These are phyloP conservation scores for zebrafish (Danio rerio) DNA, from an alignment of 2,113 vertebrate genomes.

Conservation along the genomic window GRCz12tu NC_133184.1:46524001-46524500, in stretches of 20 bases:
- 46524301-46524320: slow-evolving; percentile 19
- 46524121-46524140: slow-evolving; percentile 8
- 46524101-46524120: slow-evolving; percentile 1
- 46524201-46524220: slow-evolving; percentile 33
- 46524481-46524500: slow-evolving; percentile 14
- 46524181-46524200: slow-evolving; percentile 22
- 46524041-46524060: not conserved
- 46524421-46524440: slow-evolving; percentile 10
- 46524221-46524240: slow-evolving; percentile 21
- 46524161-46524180: not conserved
- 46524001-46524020: not conserved
- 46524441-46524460: slow-evolving; percentile 27
- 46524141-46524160: not conserved
- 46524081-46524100: slow-evolving; percentile 3
- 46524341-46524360: slow-evolving; percentile 35
- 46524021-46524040: slow-evolving; percentile 5
- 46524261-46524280: slow-evolving; percentile 33
- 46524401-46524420: slow-evolving; percentile 27
- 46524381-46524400: slow-evolving; percentile 22
- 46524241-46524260: slow-evolving; percentile 31
- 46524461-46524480: not conserved
- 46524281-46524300: slow-evolving; percentile 49
- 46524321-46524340: slow-evolving; percentile 47
- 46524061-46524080: not conserved
- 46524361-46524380: slow-evolving; percentile 37